Base-by-base conservation (phyloP, 1,140 invertebrate species). In the Sminthurinus signatus region DNA sequence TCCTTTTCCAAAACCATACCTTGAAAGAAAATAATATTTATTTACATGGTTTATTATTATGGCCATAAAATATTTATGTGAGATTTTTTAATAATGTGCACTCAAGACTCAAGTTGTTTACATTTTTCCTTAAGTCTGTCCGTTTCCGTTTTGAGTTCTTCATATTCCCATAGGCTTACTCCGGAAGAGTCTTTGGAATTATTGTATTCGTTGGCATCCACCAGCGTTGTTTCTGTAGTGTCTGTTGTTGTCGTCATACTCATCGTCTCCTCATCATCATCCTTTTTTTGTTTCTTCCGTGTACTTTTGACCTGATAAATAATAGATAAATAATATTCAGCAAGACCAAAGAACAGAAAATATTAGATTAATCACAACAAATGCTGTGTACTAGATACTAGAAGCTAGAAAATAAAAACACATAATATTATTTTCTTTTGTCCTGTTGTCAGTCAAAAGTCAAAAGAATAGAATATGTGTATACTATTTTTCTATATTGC, bases 1-100 rank as follows among this genome's bases (percentile, higher is more conserved):
- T 93, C 90, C 60, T 87, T 85, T 76, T 93, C 90, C 1, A 87
- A 83, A 8, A 36, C 5, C 15, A 5, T 36, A 15, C 32, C 32
- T 36, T 5, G 32, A 36, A n/a, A n/a, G n/a, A n/a, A n/a, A n/a
- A n/a, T n/a, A n/a, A n/a, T n/a, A n/a, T n/a, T n/a, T n/a, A n/a
- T n/a, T n/a, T n/a, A n/a, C n/a, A n/a, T n/a, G n/a, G n/a, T n/a
- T n/a, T n/a, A n/a, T n/a, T n/a, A n/a, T n/a, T n/a, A n/a, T n/a
- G n/a, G n/a, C n/a, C n/a, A n/a, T n/a, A 36, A 36, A 36, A 36
- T 36, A 36, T 36, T 8, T 36, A 8, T 8, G 5, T 36, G 32
- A 36, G 15, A 36, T 36, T 36, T n/a, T 36, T 36, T 15, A 36
- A 15, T 36, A 36, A 36, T n/a, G n/a, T n/a, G n/a, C n/a, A 36